A percentile compares a stretch with the other conserved stretches of the same genome.
These are phyloP conservation scores for Cotesia congregata DNA, from an alignment of 2,888 invertebrate species.

Conservation along the genomic window DNA sequence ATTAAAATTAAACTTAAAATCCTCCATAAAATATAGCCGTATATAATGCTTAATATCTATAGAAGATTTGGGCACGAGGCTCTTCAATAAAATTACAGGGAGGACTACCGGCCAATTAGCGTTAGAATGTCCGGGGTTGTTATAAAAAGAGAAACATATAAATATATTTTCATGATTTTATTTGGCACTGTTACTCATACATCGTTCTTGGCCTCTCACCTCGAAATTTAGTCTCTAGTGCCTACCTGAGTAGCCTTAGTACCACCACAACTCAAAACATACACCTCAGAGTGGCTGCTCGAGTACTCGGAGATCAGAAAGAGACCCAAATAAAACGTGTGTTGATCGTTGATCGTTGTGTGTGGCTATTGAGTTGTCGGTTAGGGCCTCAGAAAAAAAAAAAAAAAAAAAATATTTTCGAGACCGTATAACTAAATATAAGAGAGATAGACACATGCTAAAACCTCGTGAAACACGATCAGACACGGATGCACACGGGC, in stretches of 20 bases:
- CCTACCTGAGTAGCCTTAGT: conserved; percentile 60
- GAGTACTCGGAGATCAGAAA: conserved; percentile 38
- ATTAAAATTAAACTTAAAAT: neutral
- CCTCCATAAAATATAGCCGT: neutral
- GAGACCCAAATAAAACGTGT: conserved; percentile 37
- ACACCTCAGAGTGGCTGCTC: conserved; percentile 47
- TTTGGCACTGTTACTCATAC: neutral
- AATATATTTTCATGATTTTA: neutral
- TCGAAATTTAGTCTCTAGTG: conserved; percentile 34
- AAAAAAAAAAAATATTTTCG: too few species aligned
- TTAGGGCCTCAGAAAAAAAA: conserved; percentile 56
- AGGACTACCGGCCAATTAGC: conserved; percentile 66
- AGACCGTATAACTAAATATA: conserved; percentile 8
- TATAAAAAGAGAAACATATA: conserved; percentile 42
- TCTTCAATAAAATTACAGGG: conserved; percentile 67
- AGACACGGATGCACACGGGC: conserved; percentile 66
- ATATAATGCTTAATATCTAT: neutral
- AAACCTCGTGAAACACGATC: conserved; percentile 67
- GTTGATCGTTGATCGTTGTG: conserved; percentile 38
- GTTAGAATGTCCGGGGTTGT: conserved; percentile 61
- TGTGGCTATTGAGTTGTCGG: conserved; percentile 66
- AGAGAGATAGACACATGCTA: conserved; percentile 45
- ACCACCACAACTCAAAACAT: conserved; percentile 35
- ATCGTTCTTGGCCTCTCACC: conserved; percentile 22
- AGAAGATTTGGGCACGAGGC: conserved; percentile 59